Conservation (phyloP, 1,140 invertebrate species). For the Monochamus saltuarius region DNA sequence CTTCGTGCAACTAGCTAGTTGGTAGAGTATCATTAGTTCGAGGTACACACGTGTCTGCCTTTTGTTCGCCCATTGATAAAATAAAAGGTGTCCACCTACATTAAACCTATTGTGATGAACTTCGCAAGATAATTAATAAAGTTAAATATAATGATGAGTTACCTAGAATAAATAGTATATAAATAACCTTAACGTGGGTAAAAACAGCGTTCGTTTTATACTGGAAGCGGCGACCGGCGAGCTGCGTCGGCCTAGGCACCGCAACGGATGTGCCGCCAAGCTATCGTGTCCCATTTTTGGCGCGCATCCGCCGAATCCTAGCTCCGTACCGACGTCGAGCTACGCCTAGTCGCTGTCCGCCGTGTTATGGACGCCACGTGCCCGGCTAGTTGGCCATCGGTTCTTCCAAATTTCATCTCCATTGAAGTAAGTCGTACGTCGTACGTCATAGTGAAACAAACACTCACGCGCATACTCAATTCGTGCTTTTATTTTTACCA, state of each 20-base stretch:
- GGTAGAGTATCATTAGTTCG: constrained; percentile 42
- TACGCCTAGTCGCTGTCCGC: constrained; percentile 11
- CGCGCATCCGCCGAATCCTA: background rate
- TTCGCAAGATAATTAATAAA: constrained; percentile 50
- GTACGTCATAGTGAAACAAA: constrained; percentile 32
- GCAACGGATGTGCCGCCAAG: background rate
- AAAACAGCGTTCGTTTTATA: constrained; percentile 37
- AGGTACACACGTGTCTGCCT: constrained; percentile 49
- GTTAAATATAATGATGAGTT: constrained; percentile 45
- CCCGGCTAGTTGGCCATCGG: constrained; percentile 3
- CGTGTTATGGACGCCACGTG: constrained; percentile 29
- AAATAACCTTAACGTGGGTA: constrained; percentile 39
- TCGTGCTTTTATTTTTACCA: constrained; percentile 7
- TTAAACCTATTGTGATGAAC: constrained; percentile 51
- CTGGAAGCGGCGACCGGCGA: constrained; percentile 10
- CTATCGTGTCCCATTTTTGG: constrained; percentile 15
- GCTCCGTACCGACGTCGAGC: constrained; percentile 12
- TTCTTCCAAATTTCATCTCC: background rate
- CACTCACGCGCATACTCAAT: constrained; percentile 29
- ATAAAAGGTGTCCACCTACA: constrained; percentile 48
- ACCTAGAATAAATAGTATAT: constrained; percentile 46
- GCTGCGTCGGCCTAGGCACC: constrained; percentile 9
- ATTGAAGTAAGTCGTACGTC: constrained; percentile 15
- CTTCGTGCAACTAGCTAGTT: constrained; percentile 30
- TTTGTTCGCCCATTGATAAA: constrained; percentile 51